phyloP scores from a whole-genome alignment of 1,140 invertebrate genomes.

The Caenorhabditis brenneri region DNA sequence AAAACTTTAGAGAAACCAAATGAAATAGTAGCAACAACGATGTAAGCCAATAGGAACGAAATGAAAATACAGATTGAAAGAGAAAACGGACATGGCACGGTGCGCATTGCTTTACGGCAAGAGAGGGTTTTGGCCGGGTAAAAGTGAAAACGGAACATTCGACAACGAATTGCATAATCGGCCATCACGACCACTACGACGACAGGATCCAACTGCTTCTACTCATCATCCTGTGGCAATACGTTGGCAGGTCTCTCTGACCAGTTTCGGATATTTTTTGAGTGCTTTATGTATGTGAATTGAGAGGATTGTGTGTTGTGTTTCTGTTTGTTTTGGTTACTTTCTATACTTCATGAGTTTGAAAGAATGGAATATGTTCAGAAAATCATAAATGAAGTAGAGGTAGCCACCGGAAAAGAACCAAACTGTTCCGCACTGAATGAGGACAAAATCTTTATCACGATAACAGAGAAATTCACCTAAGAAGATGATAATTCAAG shows the following conservation, averaged over 20 bases:
- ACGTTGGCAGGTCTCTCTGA: background rate
- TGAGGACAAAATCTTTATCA: no score
- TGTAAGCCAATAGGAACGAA: constrained; percentile 8
- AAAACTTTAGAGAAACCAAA: background rate
- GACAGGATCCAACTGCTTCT: constrained; percentile 18
- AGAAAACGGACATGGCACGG: constrained; percentile 34
- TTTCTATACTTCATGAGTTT: background rate
- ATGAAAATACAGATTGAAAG: constrained; percentile 10
- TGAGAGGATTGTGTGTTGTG: background rate
- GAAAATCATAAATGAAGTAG: no score
- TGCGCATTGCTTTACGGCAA: background rate
- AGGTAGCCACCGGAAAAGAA: no score
- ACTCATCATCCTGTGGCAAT: background rate
- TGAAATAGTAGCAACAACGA: background rate
- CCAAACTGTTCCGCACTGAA: no score
- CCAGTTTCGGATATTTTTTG: constrained; percentile 37
- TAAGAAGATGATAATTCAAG: no score
- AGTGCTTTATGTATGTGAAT: no score
- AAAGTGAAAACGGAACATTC: constrained; percentile 40
- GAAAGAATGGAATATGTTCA: background rate
- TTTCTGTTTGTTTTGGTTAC: background rate
- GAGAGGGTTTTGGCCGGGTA: background rate
- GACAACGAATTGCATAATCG: constrained; percentile 42
- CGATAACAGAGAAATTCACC: no score
- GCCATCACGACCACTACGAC: background rate